Base-by-base conservation (phyloP, 1,140 invertebrate genomes). In the Cydia splendana region DNA sequence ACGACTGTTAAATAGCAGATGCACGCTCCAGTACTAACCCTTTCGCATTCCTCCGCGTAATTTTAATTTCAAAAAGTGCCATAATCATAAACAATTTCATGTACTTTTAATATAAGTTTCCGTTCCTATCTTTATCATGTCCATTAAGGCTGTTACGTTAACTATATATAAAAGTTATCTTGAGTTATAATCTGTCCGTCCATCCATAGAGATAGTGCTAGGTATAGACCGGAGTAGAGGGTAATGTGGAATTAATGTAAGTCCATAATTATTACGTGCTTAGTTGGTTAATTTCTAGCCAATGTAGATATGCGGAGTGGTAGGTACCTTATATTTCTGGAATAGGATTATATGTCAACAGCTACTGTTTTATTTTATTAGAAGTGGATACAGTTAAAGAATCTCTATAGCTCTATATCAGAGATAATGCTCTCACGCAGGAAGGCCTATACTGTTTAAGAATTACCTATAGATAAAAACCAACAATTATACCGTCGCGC, bases 131-230 rank as follows among this genome's bases (percentile, higher is more conserved):
- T 71, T 71, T 71, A 71, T 24, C n/a, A 18, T 10, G 2, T 42
- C 67, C 67, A 71, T 71, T 71, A 71, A 67, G 38, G 34, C 67
- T 34, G 65, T 69, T 71, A 71, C 34, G 67, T 38, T 42, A 71
- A 71, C 67, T 71, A 71, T 71, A 38, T 71, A 71, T 71, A 71
- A 71, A 38, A 71, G 67, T 71, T 71, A 71, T 71, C 67, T 71
- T 71, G 67, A 71, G 67, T 71, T 71, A 71, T 71, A 71, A 71
- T 71, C 67, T 71, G 67, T 38, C 67, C 30, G 67, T 18, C 15
- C 15, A 42, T 20, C 67, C 15, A 38, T 71, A 38, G 30, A 71
- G 67, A 71, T 71, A 71, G 34, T 71, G 65, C n/a, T 69, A 71
- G 67, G 67, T 71, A 71, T 71, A 20, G 67, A 67, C 12, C 12